Base-by-base conservation (phyloP, 2,888 invertebrate species). In the Tineola bisselliella region DNA sequence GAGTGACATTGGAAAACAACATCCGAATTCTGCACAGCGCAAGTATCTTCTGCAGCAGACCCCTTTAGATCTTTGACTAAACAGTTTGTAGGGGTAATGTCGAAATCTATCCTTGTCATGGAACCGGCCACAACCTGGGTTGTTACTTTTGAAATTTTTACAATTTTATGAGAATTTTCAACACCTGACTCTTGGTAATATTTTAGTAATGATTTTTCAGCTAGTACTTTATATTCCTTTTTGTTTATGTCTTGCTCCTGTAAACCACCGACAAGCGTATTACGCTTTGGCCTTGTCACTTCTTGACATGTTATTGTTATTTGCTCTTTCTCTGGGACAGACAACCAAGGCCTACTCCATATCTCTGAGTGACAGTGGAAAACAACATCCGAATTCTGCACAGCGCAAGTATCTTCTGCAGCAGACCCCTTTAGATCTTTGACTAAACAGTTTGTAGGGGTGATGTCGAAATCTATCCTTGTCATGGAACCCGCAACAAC, bases 401-500 rank as follows among this genome's bases (percentile, higher is more conserved):
- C 44, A 13, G 31, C 8, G 33, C 59, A 59, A 17, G 15, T 15
- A 15, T 30, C n/a, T n/a, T n/a, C 11, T 33, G 33, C 59, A 33
- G 17, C 44, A 12, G 15, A 17, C 62, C 60, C 17, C 59, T n/a
- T 12, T 4, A 59, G 12, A 13, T 59, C 59, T 43, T 33, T 59
- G 11, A 17, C 33, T 4, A 33, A 38, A 33, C 59, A 59, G 2
- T 15, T 19, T 8, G 59, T 59, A 4, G 59, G 59, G n/a, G 59
- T n/a, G 15, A 59, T 33, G 13, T 30, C 33, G 13, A 59, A 59
- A 33, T 59, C 38, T 33, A 59, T 38, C 62, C 71, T 79, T 62
- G 80, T 82, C 33, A 87, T 63, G 8, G 66, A 65, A 15, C 90
- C 91, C 8, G 87, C 69, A 0, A 90, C 89, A 0, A 88, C 70